Base-by-base conservation (phyloP, 2,888 invertebrate genomes). In the Pachliopta kotzebuea region DNA sequence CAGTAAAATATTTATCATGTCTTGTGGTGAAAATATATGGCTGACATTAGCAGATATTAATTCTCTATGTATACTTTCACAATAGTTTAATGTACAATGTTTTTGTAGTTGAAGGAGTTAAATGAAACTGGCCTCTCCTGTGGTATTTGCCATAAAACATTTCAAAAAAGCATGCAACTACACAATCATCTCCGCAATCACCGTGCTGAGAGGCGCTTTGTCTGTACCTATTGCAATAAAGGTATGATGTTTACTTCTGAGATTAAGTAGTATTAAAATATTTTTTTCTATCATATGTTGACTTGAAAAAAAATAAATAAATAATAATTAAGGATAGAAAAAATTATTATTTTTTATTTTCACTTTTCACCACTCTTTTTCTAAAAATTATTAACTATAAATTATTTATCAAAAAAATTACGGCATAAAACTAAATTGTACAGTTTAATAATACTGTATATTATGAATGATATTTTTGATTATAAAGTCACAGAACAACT, bases 181-280 rank as follows among this genome's bases (percentile, higher is more conserved):
- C 90, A 90, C 81, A 90, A 88, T 74, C 92, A 92, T 69, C 72
- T 92, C 75, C 85, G 92, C 69, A 90, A 92, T 76, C 92, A 92
- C 63, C 85, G 90, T n/a, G 90, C 92, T 1, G 92, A 91, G 81
- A 76, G 92, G 67, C 86, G 91, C 60, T 92, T 90, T 71, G 85
- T 91, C 56, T 92, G 92, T 82, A 90, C 90, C 17, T 92, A 90
- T 77, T 92, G 92, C 79, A 86, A 88, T 74, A 92, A 92, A 87
- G 92, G 92, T 91, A 56, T 60, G 55, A 50, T 37, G 20, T 56
- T 56, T 56, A 66, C 20, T 59, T 37, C 23, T 63, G 24, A 14
- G 56, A 26, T 63, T 49, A 49, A 49, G n/a, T 14, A 20, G 49
- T n/a, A 49, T 37, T 37, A 9, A 31, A 11, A 31, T 31, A 37